Conservation (phyloP, 2,113 vertebrate genomes). For the Hydrolagus affinis region DNA sequence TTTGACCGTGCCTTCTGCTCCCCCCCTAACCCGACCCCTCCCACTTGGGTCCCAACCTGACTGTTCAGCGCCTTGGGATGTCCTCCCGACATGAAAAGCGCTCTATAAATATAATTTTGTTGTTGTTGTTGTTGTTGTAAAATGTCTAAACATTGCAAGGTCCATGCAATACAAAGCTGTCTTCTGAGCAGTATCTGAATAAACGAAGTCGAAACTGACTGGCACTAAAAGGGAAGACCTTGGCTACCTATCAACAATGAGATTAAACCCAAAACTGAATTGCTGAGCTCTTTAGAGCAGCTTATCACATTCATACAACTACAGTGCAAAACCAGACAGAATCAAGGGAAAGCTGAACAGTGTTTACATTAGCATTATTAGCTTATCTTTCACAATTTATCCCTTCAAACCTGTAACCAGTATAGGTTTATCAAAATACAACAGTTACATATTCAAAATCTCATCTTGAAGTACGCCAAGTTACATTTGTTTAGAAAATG, state of each 20-base stretch:
- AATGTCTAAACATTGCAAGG: constrained; percentile 16
- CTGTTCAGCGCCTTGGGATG: too few species aligned
- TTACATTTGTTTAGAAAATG: constrained; percentile 5
- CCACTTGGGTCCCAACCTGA: too few species aligned
- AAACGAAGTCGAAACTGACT: constrained; percentile 27
- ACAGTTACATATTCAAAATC: constrained; percentile 28
- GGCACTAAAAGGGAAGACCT: constrained; percentile 32
- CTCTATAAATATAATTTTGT: too few species aligned
- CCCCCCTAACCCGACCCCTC: too few species aligned
- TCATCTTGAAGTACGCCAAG: not conserved
- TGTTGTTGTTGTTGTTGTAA: too few species aligned
- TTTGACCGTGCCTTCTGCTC: too few species aligned
- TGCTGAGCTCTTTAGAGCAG: constrained; percentile 27
- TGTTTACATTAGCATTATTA: constrained; percentile 30
- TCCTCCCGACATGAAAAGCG: too few species aligned
- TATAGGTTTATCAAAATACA: not conserved
- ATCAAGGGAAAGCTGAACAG: constrained; percentile 10
- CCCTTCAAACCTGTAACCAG: constrained; percentile 1
- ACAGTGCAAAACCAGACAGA: constrained; percentile 25
- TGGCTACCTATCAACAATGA: constrained; percentile 31
- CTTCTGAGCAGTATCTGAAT: constrained; percentile 30
- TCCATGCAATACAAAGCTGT: constrained; percentile 25
- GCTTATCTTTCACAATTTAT: constrained; percentile 25
- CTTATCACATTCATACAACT: constrained; percentile 28
- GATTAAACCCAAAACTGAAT: constrained; percentile 26